Conservation (phyloP, 2,797 vertebrate species). For the Balearica regulorum region DNA sequence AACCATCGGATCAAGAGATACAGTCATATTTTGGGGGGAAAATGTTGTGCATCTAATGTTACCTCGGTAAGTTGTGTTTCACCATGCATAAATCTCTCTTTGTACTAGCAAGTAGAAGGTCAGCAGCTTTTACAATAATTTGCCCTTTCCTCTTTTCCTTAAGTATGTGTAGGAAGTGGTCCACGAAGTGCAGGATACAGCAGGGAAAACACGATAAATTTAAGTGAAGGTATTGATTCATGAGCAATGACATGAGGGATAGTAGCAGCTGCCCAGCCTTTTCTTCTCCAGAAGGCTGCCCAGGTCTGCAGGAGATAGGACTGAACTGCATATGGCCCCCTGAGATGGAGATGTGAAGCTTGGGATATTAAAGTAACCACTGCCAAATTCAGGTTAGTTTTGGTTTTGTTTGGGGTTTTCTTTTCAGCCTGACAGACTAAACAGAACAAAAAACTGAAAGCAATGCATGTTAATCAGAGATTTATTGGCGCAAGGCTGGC, state of each 20-base stretch:
- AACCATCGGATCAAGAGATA: neutral
- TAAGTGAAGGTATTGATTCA: neutral
- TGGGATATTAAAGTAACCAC: neutral
- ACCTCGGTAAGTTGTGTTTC: neutral
- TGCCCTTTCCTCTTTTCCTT: neutral
- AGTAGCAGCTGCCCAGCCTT: neutral
- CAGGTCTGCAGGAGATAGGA: neutral
- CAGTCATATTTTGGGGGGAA: neutral
- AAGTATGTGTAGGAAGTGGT: neutral
- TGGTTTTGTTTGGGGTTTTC: neutral
- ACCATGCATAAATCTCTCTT: neutral
- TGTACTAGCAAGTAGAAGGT: neutral
- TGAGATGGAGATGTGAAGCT: neutral
- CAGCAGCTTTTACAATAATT: neutral
- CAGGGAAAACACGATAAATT: neutral
- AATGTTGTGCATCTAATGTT: neutral
- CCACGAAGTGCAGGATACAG: neutral
- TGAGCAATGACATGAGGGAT: neutral
- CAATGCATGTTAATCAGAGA: neutral
- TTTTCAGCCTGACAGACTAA: neutral
- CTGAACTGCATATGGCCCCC: neutral
- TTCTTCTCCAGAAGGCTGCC: neutral
- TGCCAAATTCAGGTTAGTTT: neutral
- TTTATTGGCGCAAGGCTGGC: neutral
- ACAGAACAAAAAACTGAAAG: neutral